These are phyloP conservation scores for Philaethria dido DNA, from an alignment of 2,888 invertebrate genomes.

Conservation along the genomic window DNA sequence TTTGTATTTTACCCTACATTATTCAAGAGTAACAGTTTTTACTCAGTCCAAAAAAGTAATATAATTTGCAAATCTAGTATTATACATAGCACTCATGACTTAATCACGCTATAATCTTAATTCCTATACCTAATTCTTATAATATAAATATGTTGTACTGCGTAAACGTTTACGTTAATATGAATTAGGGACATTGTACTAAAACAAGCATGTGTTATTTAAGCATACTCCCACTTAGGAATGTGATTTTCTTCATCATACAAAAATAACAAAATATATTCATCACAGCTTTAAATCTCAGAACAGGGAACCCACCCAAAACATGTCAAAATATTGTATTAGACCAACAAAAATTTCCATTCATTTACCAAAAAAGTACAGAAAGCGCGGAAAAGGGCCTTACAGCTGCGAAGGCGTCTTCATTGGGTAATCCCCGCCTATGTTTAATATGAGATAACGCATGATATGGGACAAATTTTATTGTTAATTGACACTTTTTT, in stretches of 20 bases:
- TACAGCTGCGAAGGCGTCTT: conserved; percentile 41
- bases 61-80: no score
- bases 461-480: conserved; percentile 8
- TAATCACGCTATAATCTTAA: no score
- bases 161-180: no score
- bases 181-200: neutral
- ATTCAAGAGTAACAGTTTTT: no score
- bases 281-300: conserved; percentile 14
- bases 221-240: neutral
- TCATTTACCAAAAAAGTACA: conserved; percentile 60
- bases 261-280: conserved; percentile 31
- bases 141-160: no score
- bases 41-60: no score
- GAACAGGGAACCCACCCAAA: neutral
- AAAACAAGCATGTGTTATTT: neutral
- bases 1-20: neutral
- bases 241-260: neutral
- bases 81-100: no score
- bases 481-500: no score
- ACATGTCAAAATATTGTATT: conserved; percentile 52
- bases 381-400: conserved; percentile 63
- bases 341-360: conserved; percentile 64
- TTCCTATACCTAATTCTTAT: no score
- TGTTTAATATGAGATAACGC: conserved; percentile 30
- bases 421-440: conserved; percentile 31